Base-by-base conservation (phyloP, 2,888 invertebrate genomes). In the Sympetrum striolatum region DNA sequence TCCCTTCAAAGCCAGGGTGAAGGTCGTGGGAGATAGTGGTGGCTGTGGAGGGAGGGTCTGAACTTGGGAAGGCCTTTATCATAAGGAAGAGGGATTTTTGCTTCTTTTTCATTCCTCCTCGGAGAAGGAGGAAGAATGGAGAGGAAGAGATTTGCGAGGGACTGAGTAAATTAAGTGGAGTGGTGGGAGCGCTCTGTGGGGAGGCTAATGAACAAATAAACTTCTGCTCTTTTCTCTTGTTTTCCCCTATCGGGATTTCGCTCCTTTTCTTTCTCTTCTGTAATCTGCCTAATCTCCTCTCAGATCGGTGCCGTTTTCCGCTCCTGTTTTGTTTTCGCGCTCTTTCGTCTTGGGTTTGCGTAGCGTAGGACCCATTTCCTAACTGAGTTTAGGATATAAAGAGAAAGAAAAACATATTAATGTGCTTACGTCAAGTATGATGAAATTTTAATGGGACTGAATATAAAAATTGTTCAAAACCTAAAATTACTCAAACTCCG, bases 1-100 rank as follows among this genome's bases (percentile, higher is more conserved):
- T 60, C 53, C 86, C 86, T 64, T 86, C 86, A 64, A 86, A 86
- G 86, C 86, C 86, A 86, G 86, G 86, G 86, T 86, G 86, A 86
- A 86, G 86, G 86, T 86, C 86, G 60, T 22, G 86, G 37, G 60
- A 60, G 86, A 86, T 86, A 86, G 86, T 60, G 86, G 35, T 6
- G 82, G 5, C 58, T 15, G 14, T 18, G 22, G 64, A n/a, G 64
- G 64, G 58, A 31, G 37, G 35, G 35, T 25, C 8, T 25, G 60
- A 18, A 12, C 37, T 12, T 64, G 35, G 58, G 31, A 31, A 53
- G 31, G 18, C 53, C 18, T 15, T 31, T 39, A n/a, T 22, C n/a
- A 58, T 31, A 18, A 35, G 58, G 35, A 31, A 15, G 82, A 58
- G 82, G 73, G 31, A 22, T 10, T 73, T 73, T 73, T 31, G 8